Base-by-base conservation (phyloP, 2,888 invertebrate genomes). In the Leucophora obtusa region DNA sequence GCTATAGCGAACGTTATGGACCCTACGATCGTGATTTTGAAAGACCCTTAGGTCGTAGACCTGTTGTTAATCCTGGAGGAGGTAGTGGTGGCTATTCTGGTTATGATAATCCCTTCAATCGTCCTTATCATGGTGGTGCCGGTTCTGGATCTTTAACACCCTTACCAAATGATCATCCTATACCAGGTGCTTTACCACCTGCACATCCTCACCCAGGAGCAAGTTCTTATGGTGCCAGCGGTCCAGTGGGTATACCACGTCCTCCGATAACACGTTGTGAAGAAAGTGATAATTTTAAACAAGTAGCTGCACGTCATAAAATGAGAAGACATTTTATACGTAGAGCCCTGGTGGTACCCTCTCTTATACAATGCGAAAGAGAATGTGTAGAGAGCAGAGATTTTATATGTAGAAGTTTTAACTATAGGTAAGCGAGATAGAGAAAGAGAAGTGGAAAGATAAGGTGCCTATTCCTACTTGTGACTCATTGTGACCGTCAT, bases 351-450 rank as follows among this genome's bases (percentile, higher is more conserved):
- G 93, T 94, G 8, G 94, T 94, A 2, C 93, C 94, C 35, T 94
- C 95, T 0, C 89, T 97, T 86, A 93, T 93, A 0, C 94, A 95
- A 82, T 97, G 97, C 89, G 96, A 97, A 90, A 92, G 95, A 79
- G 96, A 96, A 87, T 97, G 97, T 89, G 93, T 94, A 53, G 96
- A 96, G 86, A 93, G 94, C 35, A 92, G 95, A 84, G 96, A 96
- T 87, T 97, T 97, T 88, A 92, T 94, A 73, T 97, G 97, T 87
- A 92, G 96, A 87, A 95, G 96, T 43, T 97, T 97, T 90, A 97
- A 96, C 91, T 97, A 93, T 91, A 94, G 95, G 94, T 95, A 91
- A 86, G 83, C 82, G 24, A 35, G 17, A 14, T 6, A 17, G 3
- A 43, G 7, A n/a, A n/a, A n/a, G n/a, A n/a, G n/a, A n/a, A n/a